phyloP scores from a whole-genome alignment of 2,113 vertebrate species.

The Nematolebias whitei region DNA sequence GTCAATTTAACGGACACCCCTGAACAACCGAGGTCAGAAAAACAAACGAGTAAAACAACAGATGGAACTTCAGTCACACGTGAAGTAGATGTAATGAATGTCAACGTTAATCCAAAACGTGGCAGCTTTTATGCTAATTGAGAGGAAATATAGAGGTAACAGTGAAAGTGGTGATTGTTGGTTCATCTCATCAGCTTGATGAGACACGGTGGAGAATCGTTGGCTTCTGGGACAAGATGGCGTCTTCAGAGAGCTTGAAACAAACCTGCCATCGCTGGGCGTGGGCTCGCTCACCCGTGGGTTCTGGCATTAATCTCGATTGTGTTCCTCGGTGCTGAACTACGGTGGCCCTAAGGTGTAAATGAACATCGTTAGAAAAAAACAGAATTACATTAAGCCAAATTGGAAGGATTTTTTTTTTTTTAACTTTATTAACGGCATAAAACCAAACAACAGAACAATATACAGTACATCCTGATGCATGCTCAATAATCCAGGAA shows the following conservation, averaged over 20 bases:
- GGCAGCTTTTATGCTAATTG: slow-evolving; percentile 49
- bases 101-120: slow-evolving; percentile 7
- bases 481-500: too few relatives aligned
- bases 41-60: slow-evolving; percentile 23
- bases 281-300: slow-evolving; percentile 9
- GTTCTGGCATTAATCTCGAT: slow-evolving; percentile 37
- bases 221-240: slow-evolving; percentile 50
- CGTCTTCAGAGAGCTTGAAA: neutral
- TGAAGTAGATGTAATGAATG: too few relatives aligned
- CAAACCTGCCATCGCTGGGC: neutral
- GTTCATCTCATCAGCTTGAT: slow-evolving; percentile 29
- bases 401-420: too few relatives aligned
- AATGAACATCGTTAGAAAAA: too few relatives aligned
- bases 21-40: slow-evolving; percentile 20
- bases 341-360: too few relatives aligned
- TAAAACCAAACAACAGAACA: too few relatives aligned
- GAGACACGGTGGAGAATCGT: slow-evolving; percentile 34
- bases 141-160: slow-evolving; percentile 46
- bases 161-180: slow-evolving; percentile 46
- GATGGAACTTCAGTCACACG: too few relatives aligned
- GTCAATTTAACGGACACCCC: slow-evolving; percentile 12
- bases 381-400: too few relatives aligned
- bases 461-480: too few relatives aligned
- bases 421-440: too few relatives aligned
- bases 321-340: too few relatives aligned